These are phyloP conservation scores for Eretmocerus hayati DNA, from an alignment of 2,888 invertebrate species.

Conservation along the genomic window DNA sequence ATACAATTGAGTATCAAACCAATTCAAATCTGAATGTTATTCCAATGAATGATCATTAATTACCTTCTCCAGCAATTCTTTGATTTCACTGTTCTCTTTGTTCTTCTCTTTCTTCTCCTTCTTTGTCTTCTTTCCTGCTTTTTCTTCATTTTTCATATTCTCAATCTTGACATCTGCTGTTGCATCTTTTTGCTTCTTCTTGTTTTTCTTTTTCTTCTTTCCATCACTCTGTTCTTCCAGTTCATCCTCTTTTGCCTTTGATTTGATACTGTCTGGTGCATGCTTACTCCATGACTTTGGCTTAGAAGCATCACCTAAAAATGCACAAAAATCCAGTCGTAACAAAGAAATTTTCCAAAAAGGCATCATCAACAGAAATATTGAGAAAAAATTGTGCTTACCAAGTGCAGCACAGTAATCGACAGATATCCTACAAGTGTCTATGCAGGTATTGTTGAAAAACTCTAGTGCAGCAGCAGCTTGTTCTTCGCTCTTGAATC, in stretches of 20 bases:
- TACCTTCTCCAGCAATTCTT: slow-evolving; percentile 63
- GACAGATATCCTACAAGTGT: slow-evolving; percentile 74
- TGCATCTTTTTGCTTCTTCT: slow-evolving; percentile 55
- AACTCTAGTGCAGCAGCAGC: slow-evolving; percentile 69
- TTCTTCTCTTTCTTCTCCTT: slow-evolving; percentile 46
- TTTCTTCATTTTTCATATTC: slow-evolving; percentile 47
- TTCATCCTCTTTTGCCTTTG: slow-evolving; percentile 39
- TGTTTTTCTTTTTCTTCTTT: slow-evolving; percentile 27
- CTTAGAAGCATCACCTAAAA: slow-evolving; percentile 58
- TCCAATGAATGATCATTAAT: slow-evolving; percentile 6
- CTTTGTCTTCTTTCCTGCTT: slow-evolving; percentile 26
- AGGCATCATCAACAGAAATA: no score
- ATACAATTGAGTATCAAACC: not conserved
- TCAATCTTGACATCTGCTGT: no score
- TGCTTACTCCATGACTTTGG: slow-evolving; percentile 93
- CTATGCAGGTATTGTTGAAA: slow-evolving; percentile 79
- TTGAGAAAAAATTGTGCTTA: slow-evolving; percentile 30
- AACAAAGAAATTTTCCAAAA: no score
- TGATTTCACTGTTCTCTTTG: slow-evolving; percentile 49
- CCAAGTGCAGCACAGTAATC: slow-evolving; percentile 66
- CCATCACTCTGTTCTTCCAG: slow-evolving; percentile 26
- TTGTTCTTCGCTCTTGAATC: slow-evolving; percentile 74
- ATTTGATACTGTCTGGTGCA: slow-evolving; percentile 67
- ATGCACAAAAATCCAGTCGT: not conserved
- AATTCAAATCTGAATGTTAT: not conserved